Percentiles rank a stretch among this genome's conserved stretches.
Conservation (phyloP, 2,888 invertebrate species). For the Ctenicera cuprea region DNA sequence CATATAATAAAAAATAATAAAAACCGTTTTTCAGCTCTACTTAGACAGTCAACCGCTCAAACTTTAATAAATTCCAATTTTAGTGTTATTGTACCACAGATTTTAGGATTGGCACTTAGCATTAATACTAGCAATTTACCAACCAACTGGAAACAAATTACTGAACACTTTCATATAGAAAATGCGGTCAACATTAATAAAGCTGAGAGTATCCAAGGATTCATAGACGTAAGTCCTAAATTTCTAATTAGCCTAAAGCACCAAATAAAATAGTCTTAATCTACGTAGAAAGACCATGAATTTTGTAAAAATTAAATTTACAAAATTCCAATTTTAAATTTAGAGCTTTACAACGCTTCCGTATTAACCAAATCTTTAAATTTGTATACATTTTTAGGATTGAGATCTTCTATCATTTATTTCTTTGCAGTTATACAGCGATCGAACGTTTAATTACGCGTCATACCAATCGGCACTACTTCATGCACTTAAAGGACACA, state of each 20-base stretch:
- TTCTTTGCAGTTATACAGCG: slow-evolving; percentile 71
- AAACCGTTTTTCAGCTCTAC: slow-evolving; percentile 60
- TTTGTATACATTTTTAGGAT: too few relatives aligned
- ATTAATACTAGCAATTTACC: slow-evolving; percentile 18
- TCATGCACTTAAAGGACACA: slow-evolving; percentile 64
- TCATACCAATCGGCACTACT: slow-evolving; percentile 68
- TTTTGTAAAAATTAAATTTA: too few relatives aligned
- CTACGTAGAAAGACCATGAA: too few relatives aligned
- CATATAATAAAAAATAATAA: too few relatives aligned
- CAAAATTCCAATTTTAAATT: too few relatives aligned
- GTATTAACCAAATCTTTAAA: too few relatives aligned
- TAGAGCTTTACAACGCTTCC: too few relatives aligned
- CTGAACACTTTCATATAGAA: slow-evolving; percentile 60
- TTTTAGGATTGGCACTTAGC: slow-evolving; percentile 59
- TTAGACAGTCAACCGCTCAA: slow-evolving; percentile 57
- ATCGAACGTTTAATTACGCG: slow-evolving; percentile 73
- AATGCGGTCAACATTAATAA: slow-evolving; percentile 54
- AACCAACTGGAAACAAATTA: slow-evolving; percentile 50
- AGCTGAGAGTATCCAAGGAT: slow-evolving; percentile 58
- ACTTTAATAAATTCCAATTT: slow-evolving; percentile 62
- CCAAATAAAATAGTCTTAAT: too few relatives aligned
- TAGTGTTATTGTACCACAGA: slow-evolving; percentile 57
- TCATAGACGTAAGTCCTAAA: slow-evolving; percentile 63
- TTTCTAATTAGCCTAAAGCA: not conserved
- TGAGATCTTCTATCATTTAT: too few relatives aligned